Evolutionary conservation across 2,797 vertebrate species (phyloP).

Genomic region (Crypturellus tataupa): DNA sequence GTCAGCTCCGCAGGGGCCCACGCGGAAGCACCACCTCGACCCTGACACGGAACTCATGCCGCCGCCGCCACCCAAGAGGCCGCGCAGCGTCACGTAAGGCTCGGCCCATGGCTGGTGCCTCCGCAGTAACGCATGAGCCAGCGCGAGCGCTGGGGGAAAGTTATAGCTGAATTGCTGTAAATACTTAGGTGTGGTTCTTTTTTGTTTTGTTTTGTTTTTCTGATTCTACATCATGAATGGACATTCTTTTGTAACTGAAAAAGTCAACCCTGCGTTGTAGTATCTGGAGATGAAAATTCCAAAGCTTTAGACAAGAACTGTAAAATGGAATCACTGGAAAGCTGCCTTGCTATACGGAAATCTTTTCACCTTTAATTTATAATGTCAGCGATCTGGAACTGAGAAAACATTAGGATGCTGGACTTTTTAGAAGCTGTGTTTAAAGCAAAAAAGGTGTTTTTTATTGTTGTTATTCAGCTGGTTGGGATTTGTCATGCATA

Average conservation of each 20-base stretch:
- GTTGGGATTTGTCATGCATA: conserved; percentile 54
- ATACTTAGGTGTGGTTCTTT: conserved; percentile 60
- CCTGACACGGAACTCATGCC: conserved; percentile 95
- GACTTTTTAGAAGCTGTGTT: conserved; percentile 75
- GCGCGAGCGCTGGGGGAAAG: conserved; percentile 22
- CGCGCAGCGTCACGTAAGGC: conserved; percentile 79
- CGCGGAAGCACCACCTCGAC: conserved; percentile 87
- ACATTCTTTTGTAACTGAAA: conserved; percentile 71
- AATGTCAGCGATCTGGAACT: conserved; percentile 74
- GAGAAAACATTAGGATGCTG: conserved; percentile 61
- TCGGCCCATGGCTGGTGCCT: too few relatives aligned
- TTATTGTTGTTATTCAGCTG: conserved; percentile 67
- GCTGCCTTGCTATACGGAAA: conserved; percentile 79
- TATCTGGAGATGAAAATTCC: conserved; percentile 74
- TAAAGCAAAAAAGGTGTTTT: conserved; percentile 38
- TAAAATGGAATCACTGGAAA: conserved; percentile 73
- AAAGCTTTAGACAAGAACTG: conserved; percentile 76
- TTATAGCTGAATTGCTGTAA: conserved; percentile 71
- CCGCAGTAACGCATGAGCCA: conserved; percentile 34
- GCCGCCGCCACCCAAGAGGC: conserved; percentile 93
- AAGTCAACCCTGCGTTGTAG: conserved; percentile 73
- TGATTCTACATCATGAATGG: conserved; percentile 64
- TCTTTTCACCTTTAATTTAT: conserved; percentile 80
- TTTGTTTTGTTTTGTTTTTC: conserved; percentile 42
- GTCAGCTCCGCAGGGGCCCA: conserved; percentile 85